These are phyloP conservation scores for Loxodonta africana DNA, from an alignment of 2,113 vertebrate genomes.

Conservation along the genomic window DNA sequence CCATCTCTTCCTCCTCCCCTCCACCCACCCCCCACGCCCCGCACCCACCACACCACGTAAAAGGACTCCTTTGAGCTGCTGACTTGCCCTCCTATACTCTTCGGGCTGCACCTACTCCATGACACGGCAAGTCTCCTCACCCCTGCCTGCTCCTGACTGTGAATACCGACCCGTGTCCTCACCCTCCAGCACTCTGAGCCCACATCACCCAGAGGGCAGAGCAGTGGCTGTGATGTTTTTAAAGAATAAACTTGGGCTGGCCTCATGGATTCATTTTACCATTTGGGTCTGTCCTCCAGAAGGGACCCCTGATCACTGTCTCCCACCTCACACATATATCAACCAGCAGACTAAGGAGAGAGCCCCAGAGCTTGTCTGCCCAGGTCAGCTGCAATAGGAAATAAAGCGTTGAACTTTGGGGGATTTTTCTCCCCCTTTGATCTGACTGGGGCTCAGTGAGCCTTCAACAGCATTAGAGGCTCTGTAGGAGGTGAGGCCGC, in stretches of 20 bases:
- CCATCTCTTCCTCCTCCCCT: background rate
- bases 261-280: background rate
- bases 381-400: background rate
- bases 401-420: background rate
- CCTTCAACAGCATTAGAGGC: background rate
- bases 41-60: background rate
- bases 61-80: background rate
- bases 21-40: background rate
- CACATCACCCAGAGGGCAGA: background rate
- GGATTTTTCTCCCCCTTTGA: background rate
- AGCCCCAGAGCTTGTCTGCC: background rate
- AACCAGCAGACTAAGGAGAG: background rate
- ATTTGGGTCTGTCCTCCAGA: background rate
- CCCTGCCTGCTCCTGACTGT: background rate
- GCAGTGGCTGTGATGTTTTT: background rate
- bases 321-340: background rate
- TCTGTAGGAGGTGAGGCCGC: constrained; percentile 7
- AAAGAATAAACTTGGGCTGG: background rate
- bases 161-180: background rate
- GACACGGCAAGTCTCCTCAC: background rate
- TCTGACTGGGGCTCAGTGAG: constrained; percentile 1
- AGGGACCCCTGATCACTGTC: background rate
- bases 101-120: background rate
- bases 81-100: background rate
- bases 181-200: background rate